phyloP scores from a whole-genome alignment of 2,113 vertebrate genomes.

The Oxyruncus cristatus region DNA sequence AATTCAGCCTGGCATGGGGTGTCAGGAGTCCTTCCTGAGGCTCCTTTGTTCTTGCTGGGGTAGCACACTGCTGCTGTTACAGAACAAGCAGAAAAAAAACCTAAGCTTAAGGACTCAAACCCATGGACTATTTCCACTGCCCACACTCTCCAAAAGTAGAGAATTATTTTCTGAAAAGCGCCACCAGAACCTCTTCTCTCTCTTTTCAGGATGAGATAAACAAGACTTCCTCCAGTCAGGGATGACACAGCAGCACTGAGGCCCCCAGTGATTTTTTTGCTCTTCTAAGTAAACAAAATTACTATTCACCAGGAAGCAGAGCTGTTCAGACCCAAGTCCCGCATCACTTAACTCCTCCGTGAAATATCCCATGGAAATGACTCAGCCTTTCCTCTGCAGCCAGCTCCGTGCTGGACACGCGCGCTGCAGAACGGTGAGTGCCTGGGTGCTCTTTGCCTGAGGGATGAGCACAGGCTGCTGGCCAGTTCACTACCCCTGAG shows the following conservation, averaged over 20 bases:
- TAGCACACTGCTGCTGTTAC: neutral
- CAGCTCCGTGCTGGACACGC: neutral
- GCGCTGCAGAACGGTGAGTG: neutral
- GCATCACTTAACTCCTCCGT: neutral
- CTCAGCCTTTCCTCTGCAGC: slow-evolving; percentile 48
- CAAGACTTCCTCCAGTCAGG: neutral
- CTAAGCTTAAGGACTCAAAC: neutral
- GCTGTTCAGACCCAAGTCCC: slow-evolving; percentile 19
- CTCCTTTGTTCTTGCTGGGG: neutral
- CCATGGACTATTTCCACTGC: neutral
- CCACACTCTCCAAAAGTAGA: neutral
- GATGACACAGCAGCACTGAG: slow-evolving; percentile 64
- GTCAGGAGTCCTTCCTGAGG: neutral
- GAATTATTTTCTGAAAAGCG: neutral
- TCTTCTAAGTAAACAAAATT: slow-evolving; percentile 56
- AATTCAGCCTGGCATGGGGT: neutral
- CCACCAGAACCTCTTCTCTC: neutral
- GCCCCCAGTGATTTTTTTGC: slow-evolving; percentile 10
- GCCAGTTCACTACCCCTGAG: neutral
- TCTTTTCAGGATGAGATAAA: slow-evolving; percentile 20
- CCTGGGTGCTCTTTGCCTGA: neutral
- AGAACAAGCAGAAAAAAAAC: neutral
- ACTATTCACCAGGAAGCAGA: slow-evolving; percentile 53
- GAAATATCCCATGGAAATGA: slow-evolving; percentile 39
- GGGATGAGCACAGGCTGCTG: neutral